Conservation (phyloP, 1,140 invertebrate species). For the Trinorchestia longiramus region DNA sequence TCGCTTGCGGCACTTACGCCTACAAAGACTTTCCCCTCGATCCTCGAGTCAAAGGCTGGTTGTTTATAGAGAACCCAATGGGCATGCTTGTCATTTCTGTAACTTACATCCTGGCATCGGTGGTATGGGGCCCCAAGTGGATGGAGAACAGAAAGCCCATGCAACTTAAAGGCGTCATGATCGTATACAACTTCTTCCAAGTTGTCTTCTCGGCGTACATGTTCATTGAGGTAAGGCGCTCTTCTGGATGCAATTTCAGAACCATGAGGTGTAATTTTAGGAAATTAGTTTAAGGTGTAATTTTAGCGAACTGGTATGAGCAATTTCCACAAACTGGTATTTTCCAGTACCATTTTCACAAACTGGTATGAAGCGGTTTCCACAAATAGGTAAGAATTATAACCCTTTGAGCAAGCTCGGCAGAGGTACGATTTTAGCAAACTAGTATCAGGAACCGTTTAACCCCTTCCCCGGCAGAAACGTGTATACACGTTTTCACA, state of each 20-base stretch:
- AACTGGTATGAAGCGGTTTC: neutral
- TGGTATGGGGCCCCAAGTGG: constrained; percentile 57
- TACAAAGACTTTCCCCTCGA: constrained; percentile 55
- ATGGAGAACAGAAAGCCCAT: constrained; percentile 59
- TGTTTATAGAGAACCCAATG: constrained; percentile 53
- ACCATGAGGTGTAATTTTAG: neutral
- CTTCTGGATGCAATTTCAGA: neutral
- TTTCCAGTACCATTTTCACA: neutral
- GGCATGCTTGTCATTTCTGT: constrained; percentile 52
- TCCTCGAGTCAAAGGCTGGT: constrained; percentile 58
- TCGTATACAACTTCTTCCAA: constrained; percentile 63
- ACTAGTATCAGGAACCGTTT: neutral
- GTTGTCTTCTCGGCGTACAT: constrained; percentile 59
- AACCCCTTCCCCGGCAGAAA: too few relatives aligned
- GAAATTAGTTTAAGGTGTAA: neutral
- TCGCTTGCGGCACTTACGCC: constrained; percentile 58
- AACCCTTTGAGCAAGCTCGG: neutral
- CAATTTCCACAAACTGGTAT: neutral
- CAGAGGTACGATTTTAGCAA: neutral
- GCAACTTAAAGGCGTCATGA: constrained; percentile 60
- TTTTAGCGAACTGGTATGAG: neutral
- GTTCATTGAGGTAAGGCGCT: constrained; percentile 60
- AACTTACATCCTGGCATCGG: constrained; percentile 59
- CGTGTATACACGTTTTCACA: too few relatives aligned
- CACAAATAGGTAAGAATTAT: too few relatives aligned